Evolutionary conservation across 2,797 vertebrate genomes (phyloP).

Genomic region (Cyprinodon diabolis): DNA sequence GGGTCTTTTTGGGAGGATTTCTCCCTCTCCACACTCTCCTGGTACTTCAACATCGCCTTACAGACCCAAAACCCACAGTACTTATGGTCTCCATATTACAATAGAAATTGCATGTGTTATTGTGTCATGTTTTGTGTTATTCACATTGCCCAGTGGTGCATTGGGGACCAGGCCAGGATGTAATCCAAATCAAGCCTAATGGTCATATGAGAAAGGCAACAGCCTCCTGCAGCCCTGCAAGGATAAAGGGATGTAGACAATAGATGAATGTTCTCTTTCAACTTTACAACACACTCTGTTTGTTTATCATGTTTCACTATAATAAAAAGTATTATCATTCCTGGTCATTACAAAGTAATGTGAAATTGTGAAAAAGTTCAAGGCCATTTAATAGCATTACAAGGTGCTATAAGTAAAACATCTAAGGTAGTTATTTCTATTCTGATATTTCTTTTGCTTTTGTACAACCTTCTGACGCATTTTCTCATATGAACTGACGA

Average conservation of each 20-base stretch:
- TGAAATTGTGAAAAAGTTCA: not conserved
- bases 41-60: not conserved
- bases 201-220: not conserved
- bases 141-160: not conserved
- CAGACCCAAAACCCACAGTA: not conserved
- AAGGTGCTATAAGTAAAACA: not conserved
- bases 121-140: not conserved
- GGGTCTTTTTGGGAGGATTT: not conserved
- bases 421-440: not conserved
- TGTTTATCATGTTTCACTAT: not conserved
- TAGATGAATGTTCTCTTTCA: not conserved
- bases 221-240: not conserved
- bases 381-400: not conserved
- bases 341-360: not conserved
- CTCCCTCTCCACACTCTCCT: not conserved
- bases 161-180: not conserved
- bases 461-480: not conserved
- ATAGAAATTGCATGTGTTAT: not conserved
- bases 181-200: not conserved
- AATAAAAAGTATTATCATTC: not conserved
- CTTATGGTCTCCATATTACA: not conserved
- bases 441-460: not conserved
- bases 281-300: not conserved
- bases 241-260: not conserved
- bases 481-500: constrained; percentile 6